These are phyloP conservation scores for Temnothorax unifasciatus DNA, from an alignment of 2,888 invertebrate genomes.

Conservation along the genomic window DNA sequence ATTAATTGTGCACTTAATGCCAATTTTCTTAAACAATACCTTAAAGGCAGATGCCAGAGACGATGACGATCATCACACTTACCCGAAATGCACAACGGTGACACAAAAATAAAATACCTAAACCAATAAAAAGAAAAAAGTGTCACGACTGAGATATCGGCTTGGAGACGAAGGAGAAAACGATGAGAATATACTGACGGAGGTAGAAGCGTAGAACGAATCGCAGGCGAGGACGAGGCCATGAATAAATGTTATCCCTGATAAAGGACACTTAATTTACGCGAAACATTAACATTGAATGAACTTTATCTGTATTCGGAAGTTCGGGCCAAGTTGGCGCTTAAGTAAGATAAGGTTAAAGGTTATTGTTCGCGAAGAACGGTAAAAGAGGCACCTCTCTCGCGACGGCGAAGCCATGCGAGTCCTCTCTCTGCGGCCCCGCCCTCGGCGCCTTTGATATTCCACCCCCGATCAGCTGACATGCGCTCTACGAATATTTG, in stretches of 20 bases:
- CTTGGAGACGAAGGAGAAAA: conserved; percentile 1
- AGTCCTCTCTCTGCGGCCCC: conserved; percentile 65
- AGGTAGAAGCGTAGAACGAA: conserved; percentile 18
- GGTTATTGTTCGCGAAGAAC: conserved; percentile 77
- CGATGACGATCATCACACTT: background rate
- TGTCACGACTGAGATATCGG: background rate
- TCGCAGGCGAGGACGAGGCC: conserved; percentile 22
- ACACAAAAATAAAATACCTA: background rate
- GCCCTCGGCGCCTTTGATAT: conserved; percentile 69
- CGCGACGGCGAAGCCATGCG: conserved; percentile 75
- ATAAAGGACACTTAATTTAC: conserved; percentile 65
- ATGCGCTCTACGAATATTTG: conserved; percentile 71
- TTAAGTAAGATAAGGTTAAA: conserved; percentile 77
- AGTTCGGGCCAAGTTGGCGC: conserved; percentile 71
- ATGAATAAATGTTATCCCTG: conserved; percentile 53
- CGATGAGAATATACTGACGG: background rate
- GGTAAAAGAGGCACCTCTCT: conserved; percentile 64
- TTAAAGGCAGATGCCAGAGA: background rate
- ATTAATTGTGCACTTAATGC: background rate
- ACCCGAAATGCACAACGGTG: background rate
- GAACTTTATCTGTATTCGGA: conserved; percentile 71
- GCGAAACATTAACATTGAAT: conserved; percentile 70
- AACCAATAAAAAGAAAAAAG: background rate
- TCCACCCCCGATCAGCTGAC: conserved; percentile 73
- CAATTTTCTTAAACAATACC: background rate